Evolutionary conservation across 2,113 vertebrate species (phyloP).

Genomic region (Chrysemys picta): DNA sequence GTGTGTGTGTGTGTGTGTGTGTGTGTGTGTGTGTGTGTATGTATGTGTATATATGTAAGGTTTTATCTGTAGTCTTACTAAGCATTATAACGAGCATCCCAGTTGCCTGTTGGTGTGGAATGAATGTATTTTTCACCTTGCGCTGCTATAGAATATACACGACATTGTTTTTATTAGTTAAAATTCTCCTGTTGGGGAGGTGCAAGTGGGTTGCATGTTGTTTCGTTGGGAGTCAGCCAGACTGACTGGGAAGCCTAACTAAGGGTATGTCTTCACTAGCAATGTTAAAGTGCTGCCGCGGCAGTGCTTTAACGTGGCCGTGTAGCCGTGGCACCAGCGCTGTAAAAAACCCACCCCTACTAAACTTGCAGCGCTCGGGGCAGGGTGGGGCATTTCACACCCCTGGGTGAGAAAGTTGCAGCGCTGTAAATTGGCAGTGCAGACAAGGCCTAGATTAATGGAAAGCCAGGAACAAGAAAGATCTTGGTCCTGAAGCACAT

Average conservation of each 20-base stretch:
- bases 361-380: too few relatives aligned
- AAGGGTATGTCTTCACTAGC: not conserved
- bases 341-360: too few relatives aligned
- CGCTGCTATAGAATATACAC: not conserved
- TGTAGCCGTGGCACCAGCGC: too few relatives aligned
- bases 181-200: not conserved
- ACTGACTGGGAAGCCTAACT: constrained; percentile 63
- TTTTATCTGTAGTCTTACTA: not conserved
- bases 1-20: too few relatives aligned
- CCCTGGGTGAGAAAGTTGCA: too few relatives aligned
- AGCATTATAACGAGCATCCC: not conserved
- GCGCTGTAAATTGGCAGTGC: too few relatives aligned
- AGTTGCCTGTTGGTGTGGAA: not conserved
- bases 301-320: too few relatives aligned
- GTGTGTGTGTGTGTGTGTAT: too few relatives aligned
- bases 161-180: not conserved
- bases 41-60: too few relatives aligned
- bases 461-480: constrained; percentile 64
- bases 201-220: constrained; percentile 3
- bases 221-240: constrained; percentile 66
- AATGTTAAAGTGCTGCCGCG: too few relatives aligned
- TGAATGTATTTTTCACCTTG: not conserved
- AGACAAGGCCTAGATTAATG: constrained; percentile 51
- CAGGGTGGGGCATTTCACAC: too few relatives aligned
- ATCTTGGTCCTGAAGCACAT: constrained; percentile 61